Conservation (phyloP, 2,797 vertebrate species). For the Etheostoma perlongum region DNA sequence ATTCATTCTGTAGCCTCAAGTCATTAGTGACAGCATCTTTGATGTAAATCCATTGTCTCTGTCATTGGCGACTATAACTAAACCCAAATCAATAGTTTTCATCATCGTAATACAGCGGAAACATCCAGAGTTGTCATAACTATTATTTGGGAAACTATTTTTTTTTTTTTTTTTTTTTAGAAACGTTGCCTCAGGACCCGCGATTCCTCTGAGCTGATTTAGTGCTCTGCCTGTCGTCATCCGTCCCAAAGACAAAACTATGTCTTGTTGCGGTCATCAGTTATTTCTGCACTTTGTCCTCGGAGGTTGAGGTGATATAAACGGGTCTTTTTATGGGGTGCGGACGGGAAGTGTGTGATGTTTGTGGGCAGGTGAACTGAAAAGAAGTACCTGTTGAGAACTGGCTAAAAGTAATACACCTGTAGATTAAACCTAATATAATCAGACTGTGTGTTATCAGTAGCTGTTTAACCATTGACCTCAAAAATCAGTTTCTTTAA, state of each 20-base stretch:
- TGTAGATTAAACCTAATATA: no score
- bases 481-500: no score
- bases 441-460: no score
- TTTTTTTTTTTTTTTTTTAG: slow-evolving; percentile 8
- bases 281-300: background rate
- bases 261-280: background rate
- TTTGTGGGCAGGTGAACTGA: background rate
- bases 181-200: slow-evolving; percentile 11
- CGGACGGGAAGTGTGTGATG: background rate
- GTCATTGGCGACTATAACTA: background rate
- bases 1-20: background rate
- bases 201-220: slow-evolving; percentile 8
- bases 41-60: background rate
- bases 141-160: slow-evolving; percentile 6
- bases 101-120: background rate
- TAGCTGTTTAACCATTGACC: no score
- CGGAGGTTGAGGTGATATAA: background rate
- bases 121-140: background rate
- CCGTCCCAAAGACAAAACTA: slow-evolving; percentile 20
- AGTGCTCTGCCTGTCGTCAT: slow-evolving; percentile 5
- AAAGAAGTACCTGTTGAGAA: background rate
- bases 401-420: background rate
- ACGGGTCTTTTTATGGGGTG: background rate
- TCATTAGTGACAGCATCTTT: background rate
- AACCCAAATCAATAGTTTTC: background rate